These are phyloP conservation scores for Hippolais icterina DNA, from an alignment of 2,113 vertebrate species.

Conservation along the genomic window DNA sequence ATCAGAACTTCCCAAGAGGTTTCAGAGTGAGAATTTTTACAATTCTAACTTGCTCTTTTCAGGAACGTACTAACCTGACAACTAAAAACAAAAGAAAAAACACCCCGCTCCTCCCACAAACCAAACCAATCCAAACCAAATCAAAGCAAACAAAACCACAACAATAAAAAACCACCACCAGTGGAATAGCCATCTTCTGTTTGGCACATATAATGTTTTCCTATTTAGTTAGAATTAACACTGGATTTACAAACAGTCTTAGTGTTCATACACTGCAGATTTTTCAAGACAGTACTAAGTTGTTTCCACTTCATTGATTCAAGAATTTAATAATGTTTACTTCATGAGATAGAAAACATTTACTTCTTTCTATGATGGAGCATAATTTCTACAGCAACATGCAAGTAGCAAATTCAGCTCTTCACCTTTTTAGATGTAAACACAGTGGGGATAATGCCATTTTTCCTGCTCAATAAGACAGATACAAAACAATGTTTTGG, in stretches of 20 bases:
- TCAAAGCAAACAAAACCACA: not conserved
- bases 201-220: not conserved
- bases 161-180: not conserved
- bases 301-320: not conserved
- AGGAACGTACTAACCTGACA: not conserved
- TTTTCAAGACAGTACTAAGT: not conserved
- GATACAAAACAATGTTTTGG: not conserved
- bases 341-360: not conserved
- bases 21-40: not conserved
- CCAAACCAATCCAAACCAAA: not conserved
- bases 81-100: not conserved
- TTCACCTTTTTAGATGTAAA: not conserved
- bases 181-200: not conserved
- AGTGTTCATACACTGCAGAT: not conserved
- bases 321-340: not conserved
- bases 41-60: not conserved
- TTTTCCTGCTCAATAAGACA: not conserved
- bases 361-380: not conserved
- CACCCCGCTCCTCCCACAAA: rapidly evolving
- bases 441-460: not conserved
- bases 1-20: not conserved
- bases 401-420: not conserved
- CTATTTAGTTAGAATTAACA: not conserved
- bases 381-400: not conserved
- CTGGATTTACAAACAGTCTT: not conserved